Evolutionary conservation across 2,113 vertebrate genomes (phyloP).

Genomic region (Litocranius walleri): DNA sequence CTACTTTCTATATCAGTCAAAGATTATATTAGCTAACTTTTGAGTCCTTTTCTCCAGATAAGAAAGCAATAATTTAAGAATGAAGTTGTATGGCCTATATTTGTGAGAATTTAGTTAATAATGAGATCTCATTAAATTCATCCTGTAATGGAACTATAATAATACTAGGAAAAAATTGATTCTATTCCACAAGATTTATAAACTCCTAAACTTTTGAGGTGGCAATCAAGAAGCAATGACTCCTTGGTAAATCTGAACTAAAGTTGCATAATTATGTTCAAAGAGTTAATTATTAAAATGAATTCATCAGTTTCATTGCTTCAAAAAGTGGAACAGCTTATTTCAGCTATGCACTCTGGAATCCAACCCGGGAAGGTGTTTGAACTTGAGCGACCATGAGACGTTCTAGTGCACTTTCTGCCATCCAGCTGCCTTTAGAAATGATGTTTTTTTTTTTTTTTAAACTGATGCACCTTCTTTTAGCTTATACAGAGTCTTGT

Average conservation of each 20-base stretch:
- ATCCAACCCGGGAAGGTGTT: neutral
- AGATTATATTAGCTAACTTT: neutral
- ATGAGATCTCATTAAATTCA: neutral
- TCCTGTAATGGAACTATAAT: neutral
- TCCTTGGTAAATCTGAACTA: conserved; percentile 18
- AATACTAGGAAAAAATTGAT: neutral
- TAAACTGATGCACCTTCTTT: neutral
- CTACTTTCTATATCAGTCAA: neutral
- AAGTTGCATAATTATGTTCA: conserved; percentile 70
- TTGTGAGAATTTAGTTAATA: neutral
- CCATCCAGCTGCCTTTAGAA: neutral
- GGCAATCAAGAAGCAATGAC: neutral
- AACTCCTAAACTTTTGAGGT: conserved; percentile 24
- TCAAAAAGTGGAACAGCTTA: neutral
- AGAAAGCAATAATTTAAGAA: neutral
- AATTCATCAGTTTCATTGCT: neutral
- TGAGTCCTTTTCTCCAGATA: neutral
- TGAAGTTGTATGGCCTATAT: neutral
- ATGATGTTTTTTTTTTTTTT: neutral
- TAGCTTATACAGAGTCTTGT: neutral
- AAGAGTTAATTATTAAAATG: conserved; percentile 61
- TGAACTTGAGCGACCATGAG: neutral
- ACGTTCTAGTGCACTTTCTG: neutral
- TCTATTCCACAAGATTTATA: neutral
- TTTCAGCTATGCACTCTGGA: neutral